Percentiles rank a stretch among this genome's conserved stretches.
phyloP scores from a whole-genome alignment of 2,888 invertebrate species.

The Rhingia campestris region DNA sequence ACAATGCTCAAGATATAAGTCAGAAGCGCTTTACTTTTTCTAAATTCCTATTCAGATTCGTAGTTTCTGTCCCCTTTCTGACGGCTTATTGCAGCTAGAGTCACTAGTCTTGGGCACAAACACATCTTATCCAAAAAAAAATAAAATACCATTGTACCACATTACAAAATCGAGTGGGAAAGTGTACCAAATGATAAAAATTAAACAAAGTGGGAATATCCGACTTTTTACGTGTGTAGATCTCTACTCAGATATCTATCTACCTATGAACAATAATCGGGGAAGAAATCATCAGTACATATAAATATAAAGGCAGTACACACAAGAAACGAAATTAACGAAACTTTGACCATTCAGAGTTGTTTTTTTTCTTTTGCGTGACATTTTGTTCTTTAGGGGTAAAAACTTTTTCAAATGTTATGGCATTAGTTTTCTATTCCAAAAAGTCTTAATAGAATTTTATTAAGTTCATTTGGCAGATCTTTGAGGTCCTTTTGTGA shows the following conservation, averaged over 20 bases:
- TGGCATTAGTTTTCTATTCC: slow-evolving; percentile 65
- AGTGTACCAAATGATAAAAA: too few species aligned
- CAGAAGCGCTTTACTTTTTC: too few species aligned
- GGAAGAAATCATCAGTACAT: slow-evolving; percentile 18
- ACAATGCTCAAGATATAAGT: too few species aligned
- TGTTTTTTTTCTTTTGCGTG: slow-evolving; percentile 23
- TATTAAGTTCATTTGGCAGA: slow-evolving; percentile 67
- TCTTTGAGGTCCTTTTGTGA: slow-evolving; percentile 55
- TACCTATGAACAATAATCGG: slow-evolving; percentile 41
- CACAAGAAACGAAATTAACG: slow-evolving; percentile 47
- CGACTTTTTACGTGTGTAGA: too few species aligned
- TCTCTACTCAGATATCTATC: background rate
- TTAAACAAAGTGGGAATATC: too few species aligned
- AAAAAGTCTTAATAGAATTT: slow-evolving; percentile 66
- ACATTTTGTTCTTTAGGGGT: slow-evolving; percentile 27
- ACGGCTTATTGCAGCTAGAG: too few species aligned
- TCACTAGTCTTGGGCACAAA: too few species aligned
- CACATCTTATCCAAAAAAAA: too few species aligned
- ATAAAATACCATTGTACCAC: too few species aligned
- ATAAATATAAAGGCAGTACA: background rate
- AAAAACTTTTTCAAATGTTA: slow-evolving; percentile 69
- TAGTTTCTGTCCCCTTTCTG: too few species aligned
- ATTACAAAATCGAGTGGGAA: too few species aligned
- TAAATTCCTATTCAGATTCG: too few species aligned
- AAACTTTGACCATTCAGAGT: slow-evolving; percentile 69